These are phyloP conservation scores for Paracanthobrama guichenoti DNA, from an alignment of 2,113 vertebrate species.

Conservation along the genomic window DNA sequence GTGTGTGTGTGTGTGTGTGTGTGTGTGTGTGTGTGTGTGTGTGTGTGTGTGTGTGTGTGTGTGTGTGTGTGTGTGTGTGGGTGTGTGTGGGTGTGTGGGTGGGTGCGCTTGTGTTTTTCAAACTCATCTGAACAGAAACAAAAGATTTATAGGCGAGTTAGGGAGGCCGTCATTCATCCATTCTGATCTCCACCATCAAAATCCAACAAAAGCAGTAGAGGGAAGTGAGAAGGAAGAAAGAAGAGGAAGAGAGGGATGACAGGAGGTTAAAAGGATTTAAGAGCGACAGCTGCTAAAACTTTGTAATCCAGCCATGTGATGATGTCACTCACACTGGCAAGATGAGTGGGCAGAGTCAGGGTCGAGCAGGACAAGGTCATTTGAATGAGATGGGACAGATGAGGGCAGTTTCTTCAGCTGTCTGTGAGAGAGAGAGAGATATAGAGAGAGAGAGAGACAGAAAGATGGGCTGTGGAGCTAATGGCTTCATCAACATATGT, in stretches of 20 bases:
- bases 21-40: no score
- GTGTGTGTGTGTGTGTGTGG: no score
- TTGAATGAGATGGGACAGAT: slow-evolving; percentile 44
- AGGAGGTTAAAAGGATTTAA: slow-evolving; percentile 27
- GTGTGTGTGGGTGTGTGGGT: no score
- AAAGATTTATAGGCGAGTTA: not conserved
- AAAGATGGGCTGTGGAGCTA: slow-evolving; percentile 15
- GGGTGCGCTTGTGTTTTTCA: slow-evolving; percentile 8
- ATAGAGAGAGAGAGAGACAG: not conserved
- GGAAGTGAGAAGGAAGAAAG: not conserved
- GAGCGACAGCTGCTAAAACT: slow-evolving; percentile 40
- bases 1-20: no score
- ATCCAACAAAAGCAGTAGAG: not conserved
- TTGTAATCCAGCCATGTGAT: slow-evolving; percentile 40
- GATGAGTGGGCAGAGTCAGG: slow-evolving; percentile 9
- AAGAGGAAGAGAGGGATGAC: not conserved
- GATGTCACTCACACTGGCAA: slow-evolving; percentile 38
- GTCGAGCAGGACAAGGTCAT: slow-evolving; percentile 36
- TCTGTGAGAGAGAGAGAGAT: not conserved
- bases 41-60: no score
- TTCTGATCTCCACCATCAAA: not conserved
- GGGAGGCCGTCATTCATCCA: not conserved
- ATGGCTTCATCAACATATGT: slow-evolving; percentile 42
- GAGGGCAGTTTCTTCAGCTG: slow-evolving; percentile 54
- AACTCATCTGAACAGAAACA: slow-evolving; percentile 31